Percentiles rank a stretch among this genome's conserved stretches.
These are phyloP conservation scores for Recurvirostra avosetta DNA, from an alignment of 2,113 vertebrate genomes.

Conservation along the genomic window DNA sequence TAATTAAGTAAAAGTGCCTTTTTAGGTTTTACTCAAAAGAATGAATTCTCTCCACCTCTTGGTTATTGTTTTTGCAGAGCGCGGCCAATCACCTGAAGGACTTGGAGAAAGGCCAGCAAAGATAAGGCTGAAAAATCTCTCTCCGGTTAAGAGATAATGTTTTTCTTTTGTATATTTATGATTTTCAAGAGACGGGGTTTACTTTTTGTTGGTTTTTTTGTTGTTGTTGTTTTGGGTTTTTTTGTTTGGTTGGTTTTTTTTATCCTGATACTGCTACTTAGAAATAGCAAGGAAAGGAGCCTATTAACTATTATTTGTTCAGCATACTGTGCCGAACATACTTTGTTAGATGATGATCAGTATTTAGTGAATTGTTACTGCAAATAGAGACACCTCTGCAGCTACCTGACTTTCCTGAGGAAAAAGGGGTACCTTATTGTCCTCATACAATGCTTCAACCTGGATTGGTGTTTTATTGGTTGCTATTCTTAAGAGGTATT, in stretches of 20 bases:
- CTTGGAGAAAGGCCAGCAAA: slow-evolving; percentile 21
- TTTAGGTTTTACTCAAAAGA: neutral
- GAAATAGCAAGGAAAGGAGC: neutral
- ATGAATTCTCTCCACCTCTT: neutral
- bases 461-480: neutral
- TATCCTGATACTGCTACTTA: neutral
- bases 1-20: neutral
- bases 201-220: too few relatives aligned
- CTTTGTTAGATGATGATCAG: neutral
- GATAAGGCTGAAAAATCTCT: slow-evolving; percentile 16
- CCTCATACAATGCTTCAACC: neutral
- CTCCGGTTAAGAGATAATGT: neutral
- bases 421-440: neutral
- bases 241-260: neutral
- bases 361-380: neutral
- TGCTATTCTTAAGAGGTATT: neutral
- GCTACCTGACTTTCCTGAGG: neutral
- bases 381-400: neutral
- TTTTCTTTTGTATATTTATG: neutral
- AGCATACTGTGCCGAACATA: neutral
- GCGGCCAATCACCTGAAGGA: neutral
- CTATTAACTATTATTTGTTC: neutral
- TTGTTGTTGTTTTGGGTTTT: too few relatives aligned
- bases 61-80: neutral
- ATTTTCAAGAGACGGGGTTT: neutral